Evolutionary conservation across 2,888 invertebrate species (phyloP).

Genomic region (Trichopria drosophilae): DNA sequence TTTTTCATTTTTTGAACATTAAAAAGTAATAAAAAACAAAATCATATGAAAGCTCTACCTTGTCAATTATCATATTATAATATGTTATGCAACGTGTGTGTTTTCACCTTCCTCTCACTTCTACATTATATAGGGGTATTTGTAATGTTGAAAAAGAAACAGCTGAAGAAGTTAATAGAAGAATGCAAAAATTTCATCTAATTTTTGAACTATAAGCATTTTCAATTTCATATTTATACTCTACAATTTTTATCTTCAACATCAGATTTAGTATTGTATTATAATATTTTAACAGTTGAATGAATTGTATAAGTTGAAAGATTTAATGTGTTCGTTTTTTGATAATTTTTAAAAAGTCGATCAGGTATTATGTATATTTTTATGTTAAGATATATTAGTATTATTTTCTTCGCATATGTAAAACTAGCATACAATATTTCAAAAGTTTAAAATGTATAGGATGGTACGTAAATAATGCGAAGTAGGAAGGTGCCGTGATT

Average conservation of each 20-base stretch:
- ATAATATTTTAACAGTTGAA: too few relatives aligned
- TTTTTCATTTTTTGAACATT: too few relatives aligned
- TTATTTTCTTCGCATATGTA: conserved; percentile 4
- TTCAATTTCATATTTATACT: not conserved
- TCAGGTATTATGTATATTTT: not conserved
- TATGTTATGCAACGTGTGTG: too few relatives aligned
- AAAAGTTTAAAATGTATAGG: not conserved
- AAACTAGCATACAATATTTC: not conserved
- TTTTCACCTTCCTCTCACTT: too few relatives aligned
- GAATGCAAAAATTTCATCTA: not conserved
- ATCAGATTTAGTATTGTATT: too few relatives aligned
- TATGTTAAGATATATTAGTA: conserved; percentile 5
- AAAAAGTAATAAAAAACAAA: too few relatives aligned
- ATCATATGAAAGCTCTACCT: not conserved
- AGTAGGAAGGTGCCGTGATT: too few relatives aligned
- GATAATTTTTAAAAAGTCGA: not conserved
- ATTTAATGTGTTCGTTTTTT: too few relatives aligned
- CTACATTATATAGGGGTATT: too few relatives aligned
- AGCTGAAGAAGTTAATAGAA: not conserved
- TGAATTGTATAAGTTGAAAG: too few relatives aligned
- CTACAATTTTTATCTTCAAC: too few relatives aligned
- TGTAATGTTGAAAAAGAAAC: too few relatives aligned
- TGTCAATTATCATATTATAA: not conserved
- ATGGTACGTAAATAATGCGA: not conserved
- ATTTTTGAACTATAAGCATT: not conserved